Base-by-base conservation (phyloP, 2,888 invertebrate genomes). In the Drosophila paracracens region DNA sequence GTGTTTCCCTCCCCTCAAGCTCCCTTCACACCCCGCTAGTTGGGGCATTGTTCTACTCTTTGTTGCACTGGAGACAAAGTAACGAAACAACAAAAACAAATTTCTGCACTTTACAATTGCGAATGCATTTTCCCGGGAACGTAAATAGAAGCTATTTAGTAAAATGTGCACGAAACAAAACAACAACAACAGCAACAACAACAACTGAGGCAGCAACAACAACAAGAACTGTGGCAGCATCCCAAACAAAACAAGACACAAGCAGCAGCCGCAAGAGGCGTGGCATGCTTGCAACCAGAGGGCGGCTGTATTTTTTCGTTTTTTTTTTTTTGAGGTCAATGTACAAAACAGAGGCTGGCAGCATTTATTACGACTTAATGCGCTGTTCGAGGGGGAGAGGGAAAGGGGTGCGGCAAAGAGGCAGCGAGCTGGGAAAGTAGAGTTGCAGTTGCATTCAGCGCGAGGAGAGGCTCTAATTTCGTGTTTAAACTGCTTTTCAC, bases 291-390 rank as follows among this genome's bases (percentile, higher is more conserved):
- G 69, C 65, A 53, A 56, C 52, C 48, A 51, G 27, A 29, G 21
- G 27, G 67, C 38, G 48, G 57, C 29, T 29, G 54, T 46, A 50
- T 66, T 66, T 66, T 70, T 53, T 62, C 40, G 60, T 67, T 58
- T 46, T 72, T 77, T 59, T 58, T 64, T 31, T 64, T 80, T 85
- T 85, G 87, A 86, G 85, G 85, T 85, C 85, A 85, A 85, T 86
- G 85, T 86, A 85, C 85, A 85, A 83, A 85, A 70, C 82, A 84
- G 84, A 70, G 70, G 79, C 75, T 70, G 70, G 79, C 77, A 76
- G 79, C 87, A 88, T 88, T 88, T 85, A 85, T 86, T 85, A 88
- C 88, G 81, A 85, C 85, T 85, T 83, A 88, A 85, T 86, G 83
- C 72, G 83, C 65, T 73, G 81, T 76, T 76, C 59, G 70, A 66